Evolutionary conservation across 2,888 invertebrate species (phyloP).

Genomic region (Drosophila emarginata): DNA sequence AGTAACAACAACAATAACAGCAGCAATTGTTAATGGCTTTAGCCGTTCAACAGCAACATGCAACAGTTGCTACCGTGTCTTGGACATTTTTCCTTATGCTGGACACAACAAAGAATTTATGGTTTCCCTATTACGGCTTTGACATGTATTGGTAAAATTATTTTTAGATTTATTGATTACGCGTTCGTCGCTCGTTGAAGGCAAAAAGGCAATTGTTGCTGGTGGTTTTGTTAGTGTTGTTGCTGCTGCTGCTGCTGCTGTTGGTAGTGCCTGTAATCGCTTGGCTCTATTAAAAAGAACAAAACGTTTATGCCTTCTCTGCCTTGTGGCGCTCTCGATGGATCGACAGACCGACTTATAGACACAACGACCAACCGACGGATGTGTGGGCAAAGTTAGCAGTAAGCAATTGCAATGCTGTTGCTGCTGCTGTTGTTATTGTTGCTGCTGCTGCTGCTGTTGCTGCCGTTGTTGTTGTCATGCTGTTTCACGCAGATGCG

Average conservation of each 20-base stretch:
- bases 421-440: conserved; percentile 22
- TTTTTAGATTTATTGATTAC: conserved; percentile 80
- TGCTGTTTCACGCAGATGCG: conserved; percentile 55
- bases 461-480: conserved; percentile 36
- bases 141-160: conserved; percentile 81
- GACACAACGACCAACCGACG: conserved; percentile 23
- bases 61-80: conserved; percentile 70
- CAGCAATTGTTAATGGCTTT: conserved; percentile 66
- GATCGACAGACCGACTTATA: conserved; percentile 29
- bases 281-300: conserved; percentile 73
- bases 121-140: conserved; percentile 81
- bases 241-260: conserved; percentile 27
- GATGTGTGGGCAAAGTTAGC: conserved; percentile 45
- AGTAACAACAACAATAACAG: conserved; percentile 16
- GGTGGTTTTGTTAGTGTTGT: conserved; percentile 19
- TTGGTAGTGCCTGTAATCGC: conserved; percentile 62
- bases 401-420: conserved; percentile 15
- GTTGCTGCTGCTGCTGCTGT: conserved; percentile 15
- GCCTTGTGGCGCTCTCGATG: conserved; percentile 69
- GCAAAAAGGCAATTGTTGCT: conserved; percentile 41
- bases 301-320: conserved; percentile 68
- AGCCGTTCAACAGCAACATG: conserved; percentile 62
- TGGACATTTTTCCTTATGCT: conserved; percentile 63
- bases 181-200: conserved; percentile 67
- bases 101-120: conserved; percentile 79